Conservation (phyloP, 2,113 vertebrate genomes). For the Pomatorhinus ruficollis region DNA sequence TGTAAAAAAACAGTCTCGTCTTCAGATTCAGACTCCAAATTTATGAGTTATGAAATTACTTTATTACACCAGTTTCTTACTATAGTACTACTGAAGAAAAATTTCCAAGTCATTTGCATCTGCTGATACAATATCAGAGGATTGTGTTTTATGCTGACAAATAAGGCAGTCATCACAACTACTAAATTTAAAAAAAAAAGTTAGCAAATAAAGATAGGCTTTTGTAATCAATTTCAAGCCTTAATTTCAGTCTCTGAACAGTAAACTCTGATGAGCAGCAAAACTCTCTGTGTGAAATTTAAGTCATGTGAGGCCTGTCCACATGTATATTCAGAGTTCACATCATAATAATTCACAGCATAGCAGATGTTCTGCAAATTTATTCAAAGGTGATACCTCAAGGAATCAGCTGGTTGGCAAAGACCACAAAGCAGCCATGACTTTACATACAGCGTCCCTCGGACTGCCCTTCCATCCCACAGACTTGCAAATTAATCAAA, state of each 20-base stretch:
- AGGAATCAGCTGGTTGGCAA: neutral
- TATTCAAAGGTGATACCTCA: neutral
- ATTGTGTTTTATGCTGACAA: neutral
- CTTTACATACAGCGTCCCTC: neutral
- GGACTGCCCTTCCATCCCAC: neutral
- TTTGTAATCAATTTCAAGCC: neutral
- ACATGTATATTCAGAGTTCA: neutral
- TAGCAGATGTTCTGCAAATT: neutral
- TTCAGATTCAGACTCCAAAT: neutral
- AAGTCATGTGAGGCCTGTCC: neutral
- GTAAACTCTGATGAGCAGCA: neutral
- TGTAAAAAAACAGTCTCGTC: neutral
- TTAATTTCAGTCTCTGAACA: neutral
- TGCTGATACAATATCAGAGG: neutral
- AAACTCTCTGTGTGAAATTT: neutral
- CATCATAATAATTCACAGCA: neutral
- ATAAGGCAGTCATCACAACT: neutral
- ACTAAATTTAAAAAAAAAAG: neutral
- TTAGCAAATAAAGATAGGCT: neutral
- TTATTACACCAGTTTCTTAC: neutral
- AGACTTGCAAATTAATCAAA: neutral
- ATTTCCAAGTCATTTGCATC: neutral
- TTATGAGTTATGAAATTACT: neutral
- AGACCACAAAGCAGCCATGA: neutral
- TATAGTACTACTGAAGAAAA: neutral